These are phyloP conservation scores for Sclerurus mexicanus DNA, from an alignment of 2,113 vertebrate genomes.

Conservation along the genomic window DNA sequence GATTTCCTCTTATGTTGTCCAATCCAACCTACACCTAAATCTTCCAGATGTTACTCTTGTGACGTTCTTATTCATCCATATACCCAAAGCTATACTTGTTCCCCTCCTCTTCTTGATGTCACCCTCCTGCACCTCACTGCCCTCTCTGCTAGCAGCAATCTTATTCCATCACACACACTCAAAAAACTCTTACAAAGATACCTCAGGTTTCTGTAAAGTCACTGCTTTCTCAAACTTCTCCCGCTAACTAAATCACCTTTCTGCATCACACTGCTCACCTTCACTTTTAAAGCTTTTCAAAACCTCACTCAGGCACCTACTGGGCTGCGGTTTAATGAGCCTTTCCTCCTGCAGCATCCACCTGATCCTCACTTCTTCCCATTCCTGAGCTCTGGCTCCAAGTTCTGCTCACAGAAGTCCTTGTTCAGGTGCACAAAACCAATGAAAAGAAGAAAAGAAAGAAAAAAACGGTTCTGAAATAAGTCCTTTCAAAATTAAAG, in stretches of 20 bases:
- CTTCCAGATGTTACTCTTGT: neutral
- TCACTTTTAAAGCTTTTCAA: neutral
- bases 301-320: neutral
- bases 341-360: neutral
- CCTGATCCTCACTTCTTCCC: neutral
- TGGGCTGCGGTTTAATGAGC: constrained; percentile 9
- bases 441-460: neutral
- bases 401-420: neutral
- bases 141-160: neutral
- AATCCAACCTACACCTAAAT: neutral
- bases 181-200: neutral
- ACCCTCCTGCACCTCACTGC: neutral
- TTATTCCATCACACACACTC: neutral
- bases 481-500: neutral
- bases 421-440: neutral
- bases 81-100: neutral
- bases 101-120: neutral
- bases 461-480: neutral
- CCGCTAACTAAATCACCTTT: neutral
- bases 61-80: neutral
- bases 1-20: neutral
- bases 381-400: neutral
- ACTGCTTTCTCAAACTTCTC: neutral
- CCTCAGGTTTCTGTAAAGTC: neutral
- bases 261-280: neutral